Evolutionary conservation across 2,113 vertebrate genomes (phyloP), one percentile per base, ranked within the genome.

Genomic region (Silurus glanis): DNA sequence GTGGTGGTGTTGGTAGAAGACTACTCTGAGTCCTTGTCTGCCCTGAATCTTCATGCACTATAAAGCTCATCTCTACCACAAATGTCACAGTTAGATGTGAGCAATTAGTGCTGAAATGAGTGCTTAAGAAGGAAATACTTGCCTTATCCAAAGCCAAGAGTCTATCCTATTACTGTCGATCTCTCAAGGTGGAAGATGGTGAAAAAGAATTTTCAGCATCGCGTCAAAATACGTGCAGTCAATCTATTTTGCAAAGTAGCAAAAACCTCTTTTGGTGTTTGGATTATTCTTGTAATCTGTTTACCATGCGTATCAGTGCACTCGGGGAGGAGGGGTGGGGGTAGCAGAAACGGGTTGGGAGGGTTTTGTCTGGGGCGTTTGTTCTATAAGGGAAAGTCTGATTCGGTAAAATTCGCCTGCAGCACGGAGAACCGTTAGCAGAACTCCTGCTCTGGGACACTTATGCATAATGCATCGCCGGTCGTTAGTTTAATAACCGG

Each of bases 401-500:
- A 80, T 79, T 83, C 87, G 49, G 47, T 88, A 86, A 58, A 84
- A 71, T 89, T 87, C 37, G 89, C 89, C 85, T 37, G 85, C 85
- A 91, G 83, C 5, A 84, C 69, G 84, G 25, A 14, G 88, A 90
- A 90, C 88, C 90, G 85, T 85, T 84, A 80, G 85, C 55, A 87
- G 83, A 91, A 91, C 86, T 89, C 89, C 90, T 74, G 93, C 91
- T 91, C 87, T 75, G 53, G 91, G 92, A 90, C 45, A 56, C 64
- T 81, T 71, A 91, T 93, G 90, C 92, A 94, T 93, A 92, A 93
- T 93, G 88, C 89, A 90, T 82, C 59, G 61, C 14, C 74, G 89
- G 88, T 93, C 90, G 91, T 93, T 92, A 92, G 85, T 89, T 93
- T 92, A 92, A 93, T 85, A 92, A 91, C 92, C 87, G 83, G 85